Conservation (phyloP, 2,797 vertebrate species). For the Harpagifer antarcticus region DNA sequence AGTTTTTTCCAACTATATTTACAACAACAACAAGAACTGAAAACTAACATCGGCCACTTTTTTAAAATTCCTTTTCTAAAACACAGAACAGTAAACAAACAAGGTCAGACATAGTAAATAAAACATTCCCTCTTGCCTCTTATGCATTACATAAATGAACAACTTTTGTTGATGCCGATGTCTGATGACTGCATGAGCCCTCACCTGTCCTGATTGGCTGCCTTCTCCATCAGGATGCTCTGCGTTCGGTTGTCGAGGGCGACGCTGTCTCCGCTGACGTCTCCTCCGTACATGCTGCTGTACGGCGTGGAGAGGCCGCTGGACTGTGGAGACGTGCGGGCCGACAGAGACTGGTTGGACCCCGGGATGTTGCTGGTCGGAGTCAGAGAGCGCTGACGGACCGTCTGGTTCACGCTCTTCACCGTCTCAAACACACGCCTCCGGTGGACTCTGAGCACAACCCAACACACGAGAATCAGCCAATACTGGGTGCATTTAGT, state of each 20-base stretch:
- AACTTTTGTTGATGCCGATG: not conserved
- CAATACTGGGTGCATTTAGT: not conserved
- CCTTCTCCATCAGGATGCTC: conserved; percentile 92
- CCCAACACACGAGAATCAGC: not conserved
- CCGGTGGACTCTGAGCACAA: conserved; percentile 85
- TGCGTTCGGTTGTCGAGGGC: conserved; percentile 93
- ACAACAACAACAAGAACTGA: too few species aligned
- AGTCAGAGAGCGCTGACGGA: conserved; percentile 90
- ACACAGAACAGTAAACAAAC: too few species aligned
- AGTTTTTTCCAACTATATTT: too few species aligned
- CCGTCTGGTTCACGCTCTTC: conserved; percentile 93
- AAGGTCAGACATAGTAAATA: too few species aligned
- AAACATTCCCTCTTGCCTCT: too few species aligned
- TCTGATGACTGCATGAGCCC: not conserved
- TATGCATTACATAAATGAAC: too few species aligned
- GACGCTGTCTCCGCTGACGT: conserved; percentile 83
- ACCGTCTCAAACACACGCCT: conserved; percentile 96
- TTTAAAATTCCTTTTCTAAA: too few species aligned
- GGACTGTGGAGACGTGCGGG: conserved; percentile 89
- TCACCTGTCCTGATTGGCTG: conserved; percentile 80
- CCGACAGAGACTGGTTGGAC: conserved; percentile 93
- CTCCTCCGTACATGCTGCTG: conserved; percentile 87
- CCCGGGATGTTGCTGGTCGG: conserved; percentile 95
- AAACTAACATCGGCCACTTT: too few species aligned
- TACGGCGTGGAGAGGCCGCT: conserved; percentile 91